These are phyloP conservation scores for Byasa hedistus DNA, from an alignment of 2,888 invertebrate genomes.

Conservation along the genomic window DNA sequence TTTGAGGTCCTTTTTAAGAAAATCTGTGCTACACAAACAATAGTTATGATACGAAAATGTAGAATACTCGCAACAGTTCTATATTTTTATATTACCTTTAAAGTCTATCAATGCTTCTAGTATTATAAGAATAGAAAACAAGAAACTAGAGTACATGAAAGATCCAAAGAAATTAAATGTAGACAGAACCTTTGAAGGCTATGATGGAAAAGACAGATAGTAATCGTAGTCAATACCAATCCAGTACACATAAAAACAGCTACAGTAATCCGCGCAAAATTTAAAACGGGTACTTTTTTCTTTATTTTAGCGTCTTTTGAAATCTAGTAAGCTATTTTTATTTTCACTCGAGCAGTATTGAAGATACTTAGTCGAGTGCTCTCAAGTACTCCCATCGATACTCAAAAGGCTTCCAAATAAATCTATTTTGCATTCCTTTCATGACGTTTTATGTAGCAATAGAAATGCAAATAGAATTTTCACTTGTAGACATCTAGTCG, in stretches of 20 bases:
- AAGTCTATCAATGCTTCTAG: too few relatives aligned
- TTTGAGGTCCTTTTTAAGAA: too few relatives aligned
- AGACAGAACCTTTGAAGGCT: too few relatives aligned
- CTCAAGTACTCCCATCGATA: conserved; percentile 4
- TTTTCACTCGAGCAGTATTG: background rate
- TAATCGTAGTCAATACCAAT: background rate
- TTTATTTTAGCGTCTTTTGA: conserved; percentile 1
- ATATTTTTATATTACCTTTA: too few relatives aligned
- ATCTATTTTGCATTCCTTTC: conserved; percentile 20
- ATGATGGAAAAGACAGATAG: too few relatives aligned
- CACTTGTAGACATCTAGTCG: conserved; percentile 7
- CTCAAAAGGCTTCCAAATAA: conserved; percentile 18
- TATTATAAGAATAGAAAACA: too few relatives aligned
- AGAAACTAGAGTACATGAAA: too few relatives aligned
- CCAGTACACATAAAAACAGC: too few relatives aligned
- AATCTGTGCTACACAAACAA: too few relatives aligned
- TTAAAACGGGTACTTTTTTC: background rate
- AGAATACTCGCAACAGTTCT: too few relatives aligned
- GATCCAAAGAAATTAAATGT: too few relatives aligned
- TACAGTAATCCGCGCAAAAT: background rate
- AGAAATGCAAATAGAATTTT: conserved; percentile 11
- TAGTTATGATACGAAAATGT: too few relatives aligned
- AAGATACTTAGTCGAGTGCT: background rate
- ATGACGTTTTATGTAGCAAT: conserved; percentile 19
- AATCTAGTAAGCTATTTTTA: background rate